Evolutionary conservation across 2,888 invertebrate species (phyloP), one percentile per base, ranked within the genome.

Genomic region (Hanleya hanleyi): DNA sequence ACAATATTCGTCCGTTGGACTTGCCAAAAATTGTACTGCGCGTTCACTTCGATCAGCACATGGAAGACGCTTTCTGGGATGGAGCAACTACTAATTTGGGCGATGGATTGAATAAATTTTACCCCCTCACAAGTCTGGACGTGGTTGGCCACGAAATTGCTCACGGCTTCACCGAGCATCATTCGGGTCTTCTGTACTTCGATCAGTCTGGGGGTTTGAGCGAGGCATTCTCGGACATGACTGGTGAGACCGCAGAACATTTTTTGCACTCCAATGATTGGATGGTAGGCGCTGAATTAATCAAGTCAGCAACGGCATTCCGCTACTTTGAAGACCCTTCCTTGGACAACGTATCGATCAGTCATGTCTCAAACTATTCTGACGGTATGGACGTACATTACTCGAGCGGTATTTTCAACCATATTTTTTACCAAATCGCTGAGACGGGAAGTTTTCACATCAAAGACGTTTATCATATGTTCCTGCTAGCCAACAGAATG

Each of bases 341-440:
- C 12, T 67, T 57, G n/a, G 83, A 84, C 62, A 81, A 82, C 0
- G 36, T 22, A 0, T 84, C 84, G 3, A 83, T 83, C 18, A 73
- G 67, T 1, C 67, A 81, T 50, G 70, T 73, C 0, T n/a, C 47
- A 0, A 62, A 81, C 1, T 82, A 77, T 38, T 65, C 18, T 6
- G 65, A 69, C 9, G 75, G 67, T 6, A 71, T 80, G 64, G 77
- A 84, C 61, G 78, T 81, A 5, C 84, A 85, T 74, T 75, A 65
- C n/a, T 70, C 79, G 32, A 84, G 83, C 65, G 85, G 85, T 0
- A 72, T 84, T 0, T 84, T 74, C 67, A 80, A 83, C 36, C 61
- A 75, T 9, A 77, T 73, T 0, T 85, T 81, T 67, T 84, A 80
- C 57, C 64, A 77, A 7, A 70, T 84, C n/a, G 76, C 78, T 1